Evolutionary conservation across 2,888 invertebrate genomes (phyloP).

Genomic region (Macrosiphum euphorbiae): DNA sequence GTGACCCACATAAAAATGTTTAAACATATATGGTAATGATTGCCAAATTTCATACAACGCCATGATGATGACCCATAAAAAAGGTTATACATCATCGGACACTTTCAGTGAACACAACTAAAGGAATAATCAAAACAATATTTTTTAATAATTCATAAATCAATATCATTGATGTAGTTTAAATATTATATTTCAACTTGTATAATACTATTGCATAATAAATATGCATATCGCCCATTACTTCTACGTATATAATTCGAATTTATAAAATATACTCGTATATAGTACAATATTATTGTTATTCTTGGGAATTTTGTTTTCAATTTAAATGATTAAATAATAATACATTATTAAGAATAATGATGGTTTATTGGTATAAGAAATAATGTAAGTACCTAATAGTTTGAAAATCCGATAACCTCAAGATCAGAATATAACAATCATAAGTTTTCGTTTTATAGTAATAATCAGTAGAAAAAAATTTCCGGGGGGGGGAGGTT

Average conservation of each 20-base stretch:
- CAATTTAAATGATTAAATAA: not conserved
- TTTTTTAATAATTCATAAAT: not conserved
- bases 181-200: not conserved
- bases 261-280: not conserved
- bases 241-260: not conserved
- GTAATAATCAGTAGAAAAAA: too few species aligned
- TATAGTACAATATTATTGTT: not conserved
- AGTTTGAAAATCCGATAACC: not conserved
- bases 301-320: not conserved
- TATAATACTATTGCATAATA: conserved; percentile 7
- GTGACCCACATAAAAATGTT: conserved; percentile 59
- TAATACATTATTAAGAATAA: not conserved
- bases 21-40: conserved; percentile 27
- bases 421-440: not conserved
- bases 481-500: too few species aligned
- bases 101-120: conserved; percentile 9
- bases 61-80: conserved; percentile 54
- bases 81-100: conserved; percentile 19
- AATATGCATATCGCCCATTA: not conserved
- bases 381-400: not conserved
- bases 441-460: not conserved
- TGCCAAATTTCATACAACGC: conserved; percentile 43
- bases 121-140: conserved; percentile 30
- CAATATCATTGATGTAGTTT: conserved; percentile 5
- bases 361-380: not conserved